Evolutionary conservation across 2,888 invertebrate genomes (phyloP), one percentile per base, ranked within the genome.

Genomic region (Trisateles emortualis): DNA sequence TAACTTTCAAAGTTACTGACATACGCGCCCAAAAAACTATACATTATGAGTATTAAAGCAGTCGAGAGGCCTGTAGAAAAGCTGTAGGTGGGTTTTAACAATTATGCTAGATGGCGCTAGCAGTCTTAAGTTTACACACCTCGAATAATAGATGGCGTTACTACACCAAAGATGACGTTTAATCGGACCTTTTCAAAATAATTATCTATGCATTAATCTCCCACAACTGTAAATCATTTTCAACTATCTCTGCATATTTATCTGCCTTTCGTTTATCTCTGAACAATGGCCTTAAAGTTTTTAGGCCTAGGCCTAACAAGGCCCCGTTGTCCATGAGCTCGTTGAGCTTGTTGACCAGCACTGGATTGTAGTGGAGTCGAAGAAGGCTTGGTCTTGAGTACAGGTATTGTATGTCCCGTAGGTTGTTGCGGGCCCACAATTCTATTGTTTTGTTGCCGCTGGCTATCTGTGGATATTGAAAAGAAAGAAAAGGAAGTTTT

Each of bases 201-300:
- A n/a, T n/a, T n/a, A n/a, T n/a, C 33, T 80, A 88, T 9, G 85
- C 84, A 52, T 91, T 92, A 0, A 88, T 76, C 52, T 98, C 97
- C 97, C 97, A 97, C 59, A 98, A 86, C 82, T 96, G 96, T 79
- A 97, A 93, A 84, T 96, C 96, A 85, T 98, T 98, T 81, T 97
- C 97, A 45, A 98, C 94, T n/a, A 97, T 95, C 86, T 97, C 97
- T 30, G 95, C 94, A 81, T 96, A 98, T 95, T 95, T 96, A 48
- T 94, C 93, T 41, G 94, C 93, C 81, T 96, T 96, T 3, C 88
- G 83, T 1, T 93, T 92, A 60, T 97, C 95, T 61, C 95, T 95
- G 80, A 97, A 97, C 1, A 96, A 93, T 0, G 96, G 95, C 54
- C 95, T 95, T 13, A 97, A 82, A 0, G 96, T 95, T 72, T 95